Conservation (phyloP, 2,888 invertebrate genomes). For the Lepetodrilus schrolli region DNA sequence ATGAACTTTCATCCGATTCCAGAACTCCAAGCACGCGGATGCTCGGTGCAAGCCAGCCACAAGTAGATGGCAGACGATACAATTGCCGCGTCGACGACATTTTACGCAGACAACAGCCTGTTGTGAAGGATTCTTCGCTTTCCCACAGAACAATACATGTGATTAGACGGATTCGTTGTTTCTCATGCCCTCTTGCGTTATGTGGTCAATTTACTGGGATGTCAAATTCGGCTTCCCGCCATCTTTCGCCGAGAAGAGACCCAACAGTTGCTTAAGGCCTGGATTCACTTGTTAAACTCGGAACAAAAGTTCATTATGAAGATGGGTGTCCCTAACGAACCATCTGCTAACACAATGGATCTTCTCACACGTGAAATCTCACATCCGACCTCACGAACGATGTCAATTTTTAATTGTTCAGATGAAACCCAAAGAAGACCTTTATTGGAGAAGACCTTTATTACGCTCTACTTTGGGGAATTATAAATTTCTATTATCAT, state of each 20-base stretch:
- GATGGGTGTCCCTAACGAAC: constrained; percentile 5
- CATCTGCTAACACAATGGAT: constrained; percentile 9
- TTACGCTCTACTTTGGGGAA: constrained; percentile 15
- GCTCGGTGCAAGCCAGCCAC: background rate
- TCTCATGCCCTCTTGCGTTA: background rate
- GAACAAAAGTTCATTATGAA: constrained; percentile 21
- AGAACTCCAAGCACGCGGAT: background rate
- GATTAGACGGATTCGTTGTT: background rate
- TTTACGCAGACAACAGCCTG: background rate
- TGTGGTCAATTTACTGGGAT: background rate
- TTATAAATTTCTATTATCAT: constrained; percentile 22
- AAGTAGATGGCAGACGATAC: background rate
- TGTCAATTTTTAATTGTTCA: constrained; percentile 25
- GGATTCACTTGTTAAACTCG: constrained; percentile 13
- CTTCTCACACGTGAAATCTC: constrained; percentile 1
- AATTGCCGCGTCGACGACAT: background rate
- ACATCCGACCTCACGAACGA: background rate
- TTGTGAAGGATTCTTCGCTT: background rate
- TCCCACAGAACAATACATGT: background rate
- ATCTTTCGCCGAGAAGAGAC: background rate
- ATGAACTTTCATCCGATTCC: background rate
- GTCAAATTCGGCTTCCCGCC: background rate
- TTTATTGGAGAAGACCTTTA: constrained; percentile 8
- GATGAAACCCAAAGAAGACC: background rate
- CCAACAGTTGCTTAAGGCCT: constrained; percentile 5